These are phyloP conservation scores for Salvelinus namaycush DNA, from an alignment of 2,113 vertebrate species.

Conservation along the genomic window DNA sequence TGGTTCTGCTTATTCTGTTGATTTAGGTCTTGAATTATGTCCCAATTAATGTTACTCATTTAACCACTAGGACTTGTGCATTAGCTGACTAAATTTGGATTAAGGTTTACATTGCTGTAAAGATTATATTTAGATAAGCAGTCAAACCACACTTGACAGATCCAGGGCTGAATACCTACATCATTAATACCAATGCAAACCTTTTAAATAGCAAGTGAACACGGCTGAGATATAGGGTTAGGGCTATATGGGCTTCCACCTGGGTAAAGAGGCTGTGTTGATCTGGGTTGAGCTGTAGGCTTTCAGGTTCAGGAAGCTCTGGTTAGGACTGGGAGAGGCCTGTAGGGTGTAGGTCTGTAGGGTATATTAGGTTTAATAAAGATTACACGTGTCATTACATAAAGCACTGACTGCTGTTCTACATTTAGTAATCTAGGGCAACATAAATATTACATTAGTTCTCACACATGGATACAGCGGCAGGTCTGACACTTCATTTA, in stretches of 20 bases:
- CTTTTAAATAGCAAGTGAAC: constrained; percentile 46
- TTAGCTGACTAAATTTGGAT: too few species aligned
- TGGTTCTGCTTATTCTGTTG: too few species aligned
- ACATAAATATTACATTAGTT: constrained; percentile 73
- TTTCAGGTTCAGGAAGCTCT: neutral
- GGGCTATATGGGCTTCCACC: constrained; percentile 36
- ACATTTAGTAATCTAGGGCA: constrained; percentile 50
- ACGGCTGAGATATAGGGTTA: constrained; percentile 7
- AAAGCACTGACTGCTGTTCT: constrained; percentile 57
- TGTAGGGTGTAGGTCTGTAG: constrained; percentile 14
- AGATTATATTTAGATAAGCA: too few species aligned
- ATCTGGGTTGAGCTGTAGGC: constrained; percentile 53
- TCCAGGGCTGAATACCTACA: neutral
- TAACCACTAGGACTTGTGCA: neutral
- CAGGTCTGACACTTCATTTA: constrained; percentile 67
- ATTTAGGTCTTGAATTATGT: too few species aligned
- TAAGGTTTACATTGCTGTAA: too few species aligned
- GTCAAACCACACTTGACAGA: too few species aligned
- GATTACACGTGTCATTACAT: constrained; percentile 71
- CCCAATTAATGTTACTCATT: neutral
- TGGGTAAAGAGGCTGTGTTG: constrained; percentile 57
- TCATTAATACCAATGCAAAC: constrained; percentile 58
- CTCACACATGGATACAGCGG: constrained; percentile 48
- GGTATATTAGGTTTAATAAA: constrained; percentile 53
- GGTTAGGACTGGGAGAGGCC: constrained; percentile 28